Conservation (phyloP, 2,797 vertebrate genomes). For the Podarcis lilfordi region DNA sequence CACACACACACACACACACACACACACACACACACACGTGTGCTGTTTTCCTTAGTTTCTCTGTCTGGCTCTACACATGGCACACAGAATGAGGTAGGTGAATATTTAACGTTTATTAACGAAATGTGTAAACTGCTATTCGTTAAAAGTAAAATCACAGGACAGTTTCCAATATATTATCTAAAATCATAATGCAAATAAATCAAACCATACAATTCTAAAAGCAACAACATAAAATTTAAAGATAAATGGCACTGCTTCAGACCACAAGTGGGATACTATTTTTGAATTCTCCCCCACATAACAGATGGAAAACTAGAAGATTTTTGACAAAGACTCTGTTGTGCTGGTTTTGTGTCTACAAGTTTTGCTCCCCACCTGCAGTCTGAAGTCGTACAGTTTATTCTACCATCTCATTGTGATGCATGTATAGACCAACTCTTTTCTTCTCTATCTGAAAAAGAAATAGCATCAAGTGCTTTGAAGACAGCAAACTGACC, state of each 20-base stretch:
- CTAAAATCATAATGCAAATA: no score
- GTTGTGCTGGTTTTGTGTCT: neutral
- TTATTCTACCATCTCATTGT: neutral
- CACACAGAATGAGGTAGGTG: neutral
- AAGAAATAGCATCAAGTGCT: slow-evolving; percentile 55
- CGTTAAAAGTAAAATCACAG: no score
- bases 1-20: no score
- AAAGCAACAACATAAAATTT: no score
- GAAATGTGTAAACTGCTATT: no score
- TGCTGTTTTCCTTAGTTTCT: neutral
- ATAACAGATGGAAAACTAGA: neutral
- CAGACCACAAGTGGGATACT: neutral
- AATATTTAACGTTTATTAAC: neutral
- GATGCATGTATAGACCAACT: neutral
- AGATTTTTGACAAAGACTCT: neutral
- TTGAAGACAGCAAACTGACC: slow-evolving; percentile 62
- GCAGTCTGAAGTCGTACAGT: neutral
- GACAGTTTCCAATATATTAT: no score
- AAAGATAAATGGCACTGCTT: no score
- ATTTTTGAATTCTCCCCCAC: neutral
- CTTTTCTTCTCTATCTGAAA: slow-evolving; percentile 26
- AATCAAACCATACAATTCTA: no score
- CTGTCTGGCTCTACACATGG: neutral
- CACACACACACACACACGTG: neutral
- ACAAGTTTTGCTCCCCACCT: neutral